Base-by-base conservation (phyloP, 2,888 invertebrate species). In the Rhabditophanes sp. region DNA sequence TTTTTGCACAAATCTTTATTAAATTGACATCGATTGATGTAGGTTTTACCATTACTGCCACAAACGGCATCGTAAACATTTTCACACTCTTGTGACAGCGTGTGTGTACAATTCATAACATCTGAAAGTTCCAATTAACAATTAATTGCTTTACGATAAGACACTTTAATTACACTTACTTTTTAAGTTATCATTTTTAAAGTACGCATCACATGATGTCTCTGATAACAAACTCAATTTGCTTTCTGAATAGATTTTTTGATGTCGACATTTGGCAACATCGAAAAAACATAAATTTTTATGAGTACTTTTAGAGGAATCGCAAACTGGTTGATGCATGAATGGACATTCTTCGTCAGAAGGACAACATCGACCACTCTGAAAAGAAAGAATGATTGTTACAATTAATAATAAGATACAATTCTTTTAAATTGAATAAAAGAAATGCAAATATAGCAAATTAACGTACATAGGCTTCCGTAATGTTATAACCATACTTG, bases 401-500 rank as follows among this genome's bases (percentile, higher is more conserved):
- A 7, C 7, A 7, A 25, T 25, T 14, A 7, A 5, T 14, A 12
- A 9, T 24, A 2, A 12, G 22, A 30, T 5, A 30, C 12, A 29
- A 11, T 25, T 11, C 14, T 6, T 20, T n/a, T 7, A 9, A 11
- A 1, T 17, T 15, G 3, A 25, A 4, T 18, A 3, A 12, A 18
- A 24, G 23, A 37, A 23, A 7, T 14, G 6, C 19, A 2, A 39
- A 37, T 11, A 6, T 4, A 11, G 23, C n/a, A 20, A 33, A 32
- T 35, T 25, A 24, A 35, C 43, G 38, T 18, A 56, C 57, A 40
- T 58, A 51, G 29, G 53, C 43, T 20, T 41, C 37, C n/a, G 52
- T 52, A n/a, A 58, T 39, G 27, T 58, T 58, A 11, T 57, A 45
- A 15, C 53, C 55, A 25, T 49, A 48, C 14, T 53, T 53, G 16